phyloP scores from a whole-genome alignment of 2,888 invertebrate genomes.

The Lycia hirtaria region DNA sequence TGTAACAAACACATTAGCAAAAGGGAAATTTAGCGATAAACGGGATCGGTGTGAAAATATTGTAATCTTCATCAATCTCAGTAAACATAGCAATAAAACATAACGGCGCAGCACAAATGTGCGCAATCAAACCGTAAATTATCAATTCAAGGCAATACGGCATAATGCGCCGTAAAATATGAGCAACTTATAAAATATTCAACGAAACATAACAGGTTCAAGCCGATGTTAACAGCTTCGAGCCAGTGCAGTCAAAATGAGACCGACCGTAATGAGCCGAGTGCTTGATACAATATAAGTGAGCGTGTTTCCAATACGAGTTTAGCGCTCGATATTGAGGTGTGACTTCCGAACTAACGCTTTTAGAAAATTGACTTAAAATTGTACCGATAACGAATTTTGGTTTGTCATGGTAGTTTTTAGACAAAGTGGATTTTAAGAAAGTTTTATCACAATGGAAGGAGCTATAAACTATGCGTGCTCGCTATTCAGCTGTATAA shows the following conservation, averaged over 20 bases:
- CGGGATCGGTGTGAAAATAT: conserved; percentile 41
- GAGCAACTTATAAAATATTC: conserved; percentile 60
- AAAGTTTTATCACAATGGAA: no score
- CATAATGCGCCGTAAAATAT: conserved; percentile 58
- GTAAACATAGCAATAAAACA: conserved; percentile 46
- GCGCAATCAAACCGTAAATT: conserved; percentile 54
- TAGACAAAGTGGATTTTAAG: no score
- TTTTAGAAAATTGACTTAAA: no score
- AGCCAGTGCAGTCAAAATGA: conserved; percentile 49
- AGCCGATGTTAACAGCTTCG: no score
- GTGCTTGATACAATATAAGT: not conserved
- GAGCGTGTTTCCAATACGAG: not conserved
- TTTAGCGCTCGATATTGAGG: no score
- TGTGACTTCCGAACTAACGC: no score
- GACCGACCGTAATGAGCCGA: conserved; percentile 26
- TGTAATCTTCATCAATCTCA: conserved; percentile 41
- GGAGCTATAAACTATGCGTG: no score
- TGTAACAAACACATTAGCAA: conserved; percentile 39
- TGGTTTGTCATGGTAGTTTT: no score
- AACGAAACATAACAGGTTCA: conserved; percentile 48
- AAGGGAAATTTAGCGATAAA: conserved; percentile 39
- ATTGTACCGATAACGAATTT: no score
- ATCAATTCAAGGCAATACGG: conserved; percentile 50
- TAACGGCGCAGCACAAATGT: conserved; percentile 48
- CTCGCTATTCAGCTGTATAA: no score